These are phyloP conservation scores for Otolemur crassicaudatus DNA, from an alignment of 2,797 vertebrate species.

Conservation along the genomic window DNA sequence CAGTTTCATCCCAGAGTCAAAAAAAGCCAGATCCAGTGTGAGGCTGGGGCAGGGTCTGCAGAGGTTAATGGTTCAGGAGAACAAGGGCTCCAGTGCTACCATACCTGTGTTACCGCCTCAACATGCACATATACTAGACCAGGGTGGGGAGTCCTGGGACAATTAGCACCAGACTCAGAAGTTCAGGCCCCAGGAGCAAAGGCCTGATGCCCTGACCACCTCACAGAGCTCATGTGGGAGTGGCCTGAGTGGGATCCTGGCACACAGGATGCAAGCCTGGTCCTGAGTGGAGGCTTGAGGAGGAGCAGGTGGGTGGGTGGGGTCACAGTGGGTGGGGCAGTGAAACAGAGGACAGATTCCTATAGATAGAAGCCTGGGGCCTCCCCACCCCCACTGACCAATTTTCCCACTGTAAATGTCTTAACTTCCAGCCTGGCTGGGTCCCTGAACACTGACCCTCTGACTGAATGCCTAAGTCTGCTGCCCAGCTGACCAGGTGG, in stretches of 20 bases:
- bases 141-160: not conserved
- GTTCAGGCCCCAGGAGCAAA: not conserved
- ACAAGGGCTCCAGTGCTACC: not conserved
- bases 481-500: not conserved
- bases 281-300: not conserved
- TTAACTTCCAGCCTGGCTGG: not conserved
- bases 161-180: not conserved
- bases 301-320: not conserved
- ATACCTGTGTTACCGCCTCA: not conserved
- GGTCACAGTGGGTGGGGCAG: not conserved
- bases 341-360: not conserved
- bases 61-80: not conserved
- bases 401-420: accelerated
- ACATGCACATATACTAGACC: accelerated
- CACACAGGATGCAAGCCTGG: not conserved
- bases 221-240: not conserved
- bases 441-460: not conserved
- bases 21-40: not conserved
- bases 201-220: not conserved
- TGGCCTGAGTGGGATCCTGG: not conserved
- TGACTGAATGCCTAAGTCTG: not conserved
- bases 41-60: not conserved
- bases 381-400: not conserved
- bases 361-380: no score
- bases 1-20: not conserved